Conservation (phyloP, 2,888 invertebrate genomes). For the Ophioninae sp. region DNA sequence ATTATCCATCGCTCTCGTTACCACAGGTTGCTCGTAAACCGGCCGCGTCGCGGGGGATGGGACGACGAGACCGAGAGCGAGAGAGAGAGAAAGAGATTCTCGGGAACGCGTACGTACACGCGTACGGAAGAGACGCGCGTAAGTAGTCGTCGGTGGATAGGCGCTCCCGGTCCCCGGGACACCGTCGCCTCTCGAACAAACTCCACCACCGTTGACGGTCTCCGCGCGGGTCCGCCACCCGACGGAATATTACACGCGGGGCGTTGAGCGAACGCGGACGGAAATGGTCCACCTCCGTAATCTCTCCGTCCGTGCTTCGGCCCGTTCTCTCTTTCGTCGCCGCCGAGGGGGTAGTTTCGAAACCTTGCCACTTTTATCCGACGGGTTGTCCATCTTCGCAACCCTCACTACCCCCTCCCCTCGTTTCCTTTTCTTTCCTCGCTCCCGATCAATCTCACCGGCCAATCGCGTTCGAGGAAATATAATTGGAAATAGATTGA, state of each 20-base stretch:
- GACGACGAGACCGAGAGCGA: constrained; percentile 72
- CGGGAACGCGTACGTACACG: constrained; percentile 48
- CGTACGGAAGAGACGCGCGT: constrained; percentile 40
- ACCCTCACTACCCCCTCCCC: constrained; percentile 2
- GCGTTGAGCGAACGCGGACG: constrained; percentile 76
- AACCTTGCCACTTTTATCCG: constrained; percentile 69
- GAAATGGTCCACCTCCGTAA: constrained; percentile 45
- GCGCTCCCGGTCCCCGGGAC: constrained; percentile 65
- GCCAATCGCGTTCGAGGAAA: constrained; percentile 39
- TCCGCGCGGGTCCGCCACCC: constrained; percentile 60
- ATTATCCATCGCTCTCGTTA: constrained; percentile 82
- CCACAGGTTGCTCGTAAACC: constrained; percentile 82
- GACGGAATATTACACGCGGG: constrained; percentile 71
- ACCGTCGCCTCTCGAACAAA: constrained; percentile 69
- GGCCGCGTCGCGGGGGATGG: constrained; percentile 78
- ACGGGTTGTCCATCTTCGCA: constrained; percentile 58
- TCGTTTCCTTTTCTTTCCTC: constrained; percentile 21
- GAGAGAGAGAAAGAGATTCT: constrained; percentile 61
- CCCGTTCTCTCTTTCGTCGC: constrained; percentile 47
- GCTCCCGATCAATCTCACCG: constrained; percentile 32
- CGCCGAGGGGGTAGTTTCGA: constrained; percentile 75
- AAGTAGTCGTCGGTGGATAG: constrained; percentile 56
- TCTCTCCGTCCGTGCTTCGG: neutral
- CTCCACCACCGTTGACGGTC: constrained; percentile 65
- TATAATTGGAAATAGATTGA: constrained; percentile 64